These are phyloP conservation scores for Diarsia dahlii DNA, from an alignment of 2,888 invertebrate genomes.

Conservation along the genomic window DNA sequence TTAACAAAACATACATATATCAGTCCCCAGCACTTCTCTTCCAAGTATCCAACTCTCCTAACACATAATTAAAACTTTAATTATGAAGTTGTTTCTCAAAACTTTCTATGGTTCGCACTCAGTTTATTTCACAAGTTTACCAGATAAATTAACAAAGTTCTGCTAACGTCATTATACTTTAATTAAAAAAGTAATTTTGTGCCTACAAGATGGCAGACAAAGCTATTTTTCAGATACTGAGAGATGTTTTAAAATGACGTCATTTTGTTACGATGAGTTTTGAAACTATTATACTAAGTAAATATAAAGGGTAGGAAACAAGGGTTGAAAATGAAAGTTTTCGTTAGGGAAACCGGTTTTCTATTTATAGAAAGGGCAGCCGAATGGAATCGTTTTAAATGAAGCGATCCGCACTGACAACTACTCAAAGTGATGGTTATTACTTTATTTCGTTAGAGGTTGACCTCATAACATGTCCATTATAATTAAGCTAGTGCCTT, in stretches of 20 bases:
- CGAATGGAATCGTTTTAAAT: neutral
- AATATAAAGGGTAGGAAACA: conserved; percentile 9
- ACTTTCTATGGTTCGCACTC: conserved; percentile 31
- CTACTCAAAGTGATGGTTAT: neutral
- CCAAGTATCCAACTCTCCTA: conserved; percentile 1
- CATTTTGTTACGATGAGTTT: conserved; percentile 5
- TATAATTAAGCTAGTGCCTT: neutral
- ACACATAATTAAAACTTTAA: conserved; percentile 58
- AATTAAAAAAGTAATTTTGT: conserved; percentile 55
- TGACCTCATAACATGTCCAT: neutral
- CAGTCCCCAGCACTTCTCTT: neutral
- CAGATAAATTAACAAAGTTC: conserved; percentile 63
- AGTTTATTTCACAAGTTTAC: conserved; percentile 49
- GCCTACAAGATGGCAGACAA: conserved; percentile 18
- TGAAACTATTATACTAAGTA: neutral
- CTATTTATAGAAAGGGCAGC: neutral
- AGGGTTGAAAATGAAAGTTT: conserved; percentile 1
- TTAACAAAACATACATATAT: conserved; percentile 15
- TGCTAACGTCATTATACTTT: conserved; percentile 44
- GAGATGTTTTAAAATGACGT: neutral
- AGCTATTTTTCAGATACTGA: conserved; percentile 20
- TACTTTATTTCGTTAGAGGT: conserved; percentile 4
- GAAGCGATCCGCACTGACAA: neutral
- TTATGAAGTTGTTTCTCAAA: conserved; percentile 52
- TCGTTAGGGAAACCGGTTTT: neutral